Evolutionary conservation across 2,797 vertebrate genomes (phyloP), one percentile per base, ranked within the genome.

Genomic region (Notamacropus eugenii): DNA sequence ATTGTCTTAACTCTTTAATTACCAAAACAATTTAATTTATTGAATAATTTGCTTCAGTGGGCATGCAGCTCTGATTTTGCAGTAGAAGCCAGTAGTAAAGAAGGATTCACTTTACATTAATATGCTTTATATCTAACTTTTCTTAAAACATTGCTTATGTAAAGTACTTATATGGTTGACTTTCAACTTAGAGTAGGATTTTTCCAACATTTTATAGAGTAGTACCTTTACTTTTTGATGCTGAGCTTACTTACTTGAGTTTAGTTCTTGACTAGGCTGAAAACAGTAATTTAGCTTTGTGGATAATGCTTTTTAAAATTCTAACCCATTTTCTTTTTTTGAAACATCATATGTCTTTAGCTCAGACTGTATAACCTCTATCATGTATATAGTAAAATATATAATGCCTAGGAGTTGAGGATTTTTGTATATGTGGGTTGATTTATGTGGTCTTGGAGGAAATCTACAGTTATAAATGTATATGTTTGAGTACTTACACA

Each of bases 261-360:
- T 98, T 96, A 98, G 98, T 96, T 98, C 91, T 97, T 97, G 95
- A 95, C 92, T 96, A 96, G 97, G 97, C 95, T 97, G 98, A 93
- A 29, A 96, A 97, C 96, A 93, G 93, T 93, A 96, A 95, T 92
- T 98, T 93, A 97, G 56, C 97, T 98, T 97, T 98, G 92, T 74
- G 96, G 97, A 95, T 97, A 96, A 92, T 87, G 54, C 90, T 91
- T 74, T 90, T 54, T 93, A 96, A 96, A 98, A 96, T 95, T 97
- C 92, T 93, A 96, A 96, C 95, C 93, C 91, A 55, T 19, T 94
- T 96, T 54, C 19, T 54, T 91, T 31, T 56, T 91, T 95, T 91
- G 67, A 96, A 95, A 55, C 29, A 28, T 62, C 27, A 31, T 95
- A 62, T 13, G 12, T 14, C 54, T 97, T 97, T 94, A 93, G 74